phyloP scores from a whole-genome alignment of 2,797 vertebrate genomes.

The Cuculus canorus region DNA sequence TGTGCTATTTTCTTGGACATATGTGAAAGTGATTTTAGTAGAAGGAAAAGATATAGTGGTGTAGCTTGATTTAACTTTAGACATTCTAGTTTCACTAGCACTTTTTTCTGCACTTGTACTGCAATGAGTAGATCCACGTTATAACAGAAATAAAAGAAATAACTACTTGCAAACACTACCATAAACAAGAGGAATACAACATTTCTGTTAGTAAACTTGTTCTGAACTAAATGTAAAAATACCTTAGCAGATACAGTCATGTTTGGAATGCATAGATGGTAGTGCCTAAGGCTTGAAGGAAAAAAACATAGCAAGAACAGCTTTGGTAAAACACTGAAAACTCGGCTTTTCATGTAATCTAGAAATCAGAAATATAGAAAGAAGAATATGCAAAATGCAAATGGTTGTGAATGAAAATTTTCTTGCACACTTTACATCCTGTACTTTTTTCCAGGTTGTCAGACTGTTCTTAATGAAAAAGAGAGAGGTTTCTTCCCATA shows the following conservation, averaged over 20 bases:
- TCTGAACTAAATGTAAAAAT: slow-evolving; percentile 56
- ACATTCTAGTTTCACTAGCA: not conserved
- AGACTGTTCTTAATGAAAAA: not conserved
- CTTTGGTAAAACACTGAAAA: not conserved
- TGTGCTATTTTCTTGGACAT: not conserved
- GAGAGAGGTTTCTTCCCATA: not conserved
- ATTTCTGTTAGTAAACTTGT: slow-evolving; percentile 59
- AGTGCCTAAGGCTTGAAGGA: not conserved
- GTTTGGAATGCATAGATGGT: slow-evolving; percentile 19
- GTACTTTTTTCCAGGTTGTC: slow-evolving; percentile 1
- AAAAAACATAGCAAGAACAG: not conserved
- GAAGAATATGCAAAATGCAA: not conserved
- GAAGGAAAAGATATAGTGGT: not conserved
- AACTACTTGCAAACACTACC: slow-evolving; percentile 22
- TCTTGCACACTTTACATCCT: not conserved
- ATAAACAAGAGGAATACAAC: slow-evolving; percentile 22
- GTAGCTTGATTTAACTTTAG: slow-evolving; percentile 26
- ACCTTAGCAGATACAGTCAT: slow-evolving; percentile 37
- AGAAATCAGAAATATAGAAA: not conserved
- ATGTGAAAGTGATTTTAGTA: not conserved
- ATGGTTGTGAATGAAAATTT: not conserved
- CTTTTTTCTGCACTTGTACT: not conserved
- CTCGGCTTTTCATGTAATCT: not conserved
- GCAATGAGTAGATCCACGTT: slow-evolving; percentile 2
- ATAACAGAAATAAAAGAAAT: slow-evolving; percentile 33